Base-by-base conservation (phyloP, 2,888 invertebrate species). In the Napeogenes inachia region DNA sequence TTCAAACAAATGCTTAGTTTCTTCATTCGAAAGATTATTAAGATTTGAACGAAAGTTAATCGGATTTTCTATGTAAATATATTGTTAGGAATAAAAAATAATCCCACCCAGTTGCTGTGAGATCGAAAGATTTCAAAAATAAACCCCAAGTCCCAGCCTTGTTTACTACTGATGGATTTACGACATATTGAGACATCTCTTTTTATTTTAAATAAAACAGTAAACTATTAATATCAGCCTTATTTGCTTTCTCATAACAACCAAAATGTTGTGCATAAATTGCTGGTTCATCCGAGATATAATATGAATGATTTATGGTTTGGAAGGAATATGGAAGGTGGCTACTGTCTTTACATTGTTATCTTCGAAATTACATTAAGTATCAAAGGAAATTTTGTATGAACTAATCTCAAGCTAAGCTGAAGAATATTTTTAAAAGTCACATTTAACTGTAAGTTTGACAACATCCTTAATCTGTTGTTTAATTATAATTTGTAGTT, bases 41-140 rank as follows among this genome's bases (percentile, higher is more conserved):
- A 75, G 73, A 73, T 59, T 64, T 57, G 60, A 77, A 82, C 75
- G 75, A 75, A 78, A 81, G 79, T 75, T 86, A 87, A 87, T 84
- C 84, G 81, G 82, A 85, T 87, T 85, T 82, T 75, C 80, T 79
- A 77, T 82, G 81, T 84, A 80, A 82, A 79, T 74, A 76, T 80
- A 80, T 84, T 86, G 83, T 84, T 79, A 71, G 64, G 72, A 74
- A 74, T n/a, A 68, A 65, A 69, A 70, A 68, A 57, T 75, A 82
- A 85, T 84, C 81, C 83, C 79, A 75, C 79, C 80, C 79, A 78
- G 78, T 77, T 76, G 77, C 68, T 66, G 64, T 66, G 68, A 68
- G 66, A 72, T 69, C 69, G 65, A 66, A 63, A 67, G 67, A 70
- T 69, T 74, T 67, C 68, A 68, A 70, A 71, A 71, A 70, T 50